These are phyloP conservation scores for Leucophora obtusa DNA, from an alignment of 2,888 invertebrate species.

Conservation along the genomic window DNA sequence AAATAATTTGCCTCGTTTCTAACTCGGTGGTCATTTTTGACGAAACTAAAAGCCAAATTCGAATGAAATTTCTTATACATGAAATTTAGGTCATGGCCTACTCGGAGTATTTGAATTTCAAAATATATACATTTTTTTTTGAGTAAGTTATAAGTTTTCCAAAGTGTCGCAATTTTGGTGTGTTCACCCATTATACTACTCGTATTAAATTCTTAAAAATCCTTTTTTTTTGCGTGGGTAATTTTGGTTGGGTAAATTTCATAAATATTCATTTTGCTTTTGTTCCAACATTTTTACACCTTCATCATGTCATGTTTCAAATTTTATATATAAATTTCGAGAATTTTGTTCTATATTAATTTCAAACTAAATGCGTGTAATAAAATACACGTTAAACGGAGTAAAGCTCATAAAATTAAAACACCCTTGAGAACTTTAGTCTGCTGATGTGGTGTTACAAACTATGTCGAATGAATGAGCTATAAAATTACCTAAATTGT, in stretches of 20 bases:
- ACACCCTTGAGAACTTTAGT: conserved; percentile 30
- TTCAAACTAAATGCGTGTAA: conserved; percentile 18
- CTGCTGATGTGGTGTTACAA: not conserved
- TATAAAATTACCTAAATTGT: conserved; percentile 46
- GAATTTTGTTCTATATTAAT: conserved; percentile 15
- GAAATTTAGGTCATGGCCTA: no score
- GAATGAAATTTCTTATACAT: no score
- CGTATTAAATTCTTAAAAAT: not conserved
- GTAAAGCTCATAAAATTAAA: conserved; percentile 32
- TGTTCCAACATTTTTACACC: not conserved
- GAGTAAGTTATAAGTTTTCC: no score
- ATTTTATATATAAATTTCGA: not conserved
- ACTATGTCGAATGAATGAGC: not conserved
- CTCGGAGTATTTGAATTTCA: no score
- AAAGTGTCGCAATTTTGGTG: no score
- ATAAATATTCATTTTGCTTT: not conserved
- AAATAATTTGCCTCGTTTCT: no score
- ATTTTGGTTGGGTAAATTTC: no score
- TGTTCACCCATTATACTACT: no score
- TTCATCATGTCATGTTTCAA: not conserved
- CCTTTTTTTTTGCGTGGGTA: not conserved
- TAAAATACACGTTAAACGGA: conserved; percentile 30
- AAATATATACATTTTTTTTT: no score
- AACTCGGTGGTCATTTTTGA: no score
- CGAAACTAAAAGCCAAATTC: no score